A percentile compares a stretch with the other conserved stretches of the same genome.
These are phyloP conservation scores for Crocodylus rhombifer DNA, from an alignment of 2,797 vertebrate species.

Conservation along the genomic window DNA sequence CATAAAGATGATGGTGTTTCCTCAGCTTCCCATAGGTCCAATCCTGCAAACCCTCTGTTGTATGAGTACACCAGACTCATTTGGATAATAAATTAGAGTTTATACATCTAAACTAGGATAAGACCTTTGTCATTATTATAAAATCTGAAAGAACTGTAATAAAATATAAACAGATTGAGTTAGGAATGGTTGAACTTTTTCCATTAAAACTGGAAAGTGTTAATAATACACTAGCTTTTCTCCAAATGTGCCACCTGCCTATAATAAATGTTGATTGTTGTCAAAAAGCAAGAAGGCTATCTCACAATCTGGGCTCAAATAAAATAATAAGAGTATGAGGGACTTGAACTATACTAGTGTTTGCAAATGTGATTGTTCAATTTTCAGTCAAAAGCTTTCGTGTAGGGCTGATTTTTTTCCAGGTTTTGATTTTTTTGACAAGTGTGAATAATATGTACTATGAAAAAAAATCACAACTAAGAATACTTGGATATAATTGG, in stretches of 20 bases:
- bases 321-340: no score
- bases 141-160: not conserved
- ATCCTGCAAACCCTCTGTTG: not conserved
- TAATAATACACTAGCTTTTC: no score
- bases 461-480: not conserved
- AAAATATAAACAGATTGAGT: not conserved
- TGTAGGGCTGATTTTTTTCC: not conserved
- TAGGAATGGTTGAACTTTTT: not conserved
- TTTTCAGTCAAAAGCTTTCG: not conserved
- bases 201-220: not conserved
- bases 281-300: no score
- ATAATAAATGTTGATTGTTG: no score
- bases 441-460: not conserved
- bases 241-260: no score
- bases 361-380: not conserved
- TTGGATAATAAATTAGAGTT: not conserved
- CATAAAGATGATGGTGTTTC: not conserved
- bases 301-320: no score
- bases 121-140: not conserved
- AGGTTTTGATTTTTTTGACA: not conserved
- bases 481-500: not conserved
- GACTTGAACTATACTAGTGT: fast-evolving
- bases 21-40: not conserved
- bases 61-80: not conserved
- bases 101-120: not conserved